Base-by-base conservation (phyloP, 2,797 vertebrate genomes). In the Aeoliscus strigatus region DNA sequence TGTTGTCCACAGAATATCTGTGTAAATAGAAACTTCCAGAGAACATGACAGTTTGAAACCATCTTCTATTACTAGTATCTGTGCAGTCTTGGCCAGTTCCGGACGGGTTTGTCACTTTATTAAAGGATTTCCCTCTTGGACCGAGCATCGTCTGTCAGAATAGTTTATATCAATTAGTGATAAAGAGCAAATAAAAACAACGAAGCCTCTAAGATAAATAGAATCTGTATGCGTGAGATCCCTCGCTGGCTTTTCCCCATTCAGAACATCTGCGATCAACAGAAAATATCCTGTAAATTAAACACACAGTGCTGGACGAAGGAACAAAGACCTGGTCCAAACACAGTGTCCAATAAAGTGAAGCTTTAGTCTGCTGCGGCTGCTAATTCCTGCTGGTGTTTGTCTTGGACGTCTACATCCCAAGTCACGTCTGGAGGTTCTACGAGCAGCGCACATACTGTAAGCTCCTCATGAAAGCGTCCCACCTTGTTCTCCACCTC, bases 321-420 rank as follows among this genome's bases (percentile, higher is more conserved):
- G 21, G 36, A 78, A 65, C 51, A 69, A 55, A 52, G 68, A 44
- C n/a, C 39, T 67, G 55, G 51, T 81, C 62, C 47, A 74, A 81
- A 81, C 74, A 77, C 16, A 27, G 3, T 6, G 31, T 70, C 53
- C 55, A 73, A 66, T 75, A 74, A 80, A 80, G 16, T 32, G 46
- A 42, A 77, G 71, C 66, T 79, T 80, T 66, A 44, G 46, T 61
- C 48, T 41, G n/a, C 23, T 10, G 39, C 39, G 51, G 11, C 58
- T 31, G 26, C 49, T 78, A 40, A 79, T 71, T 61, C 56, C 57
- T 2, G 14, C 48, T 54, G 3, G 1, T 77, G 68, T 75, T 73
- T 67, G 65, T 48, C 47, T 75, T 79, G 66, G 51, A 66, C 17
- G 25, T 14, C 27, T 34, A 37, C 43, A 47, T 6, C 8, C 8